phyloP scores from a whole-genome alignment of 2,113 vertebrate species.

The Lethenteron camtschaticum region DNA sequence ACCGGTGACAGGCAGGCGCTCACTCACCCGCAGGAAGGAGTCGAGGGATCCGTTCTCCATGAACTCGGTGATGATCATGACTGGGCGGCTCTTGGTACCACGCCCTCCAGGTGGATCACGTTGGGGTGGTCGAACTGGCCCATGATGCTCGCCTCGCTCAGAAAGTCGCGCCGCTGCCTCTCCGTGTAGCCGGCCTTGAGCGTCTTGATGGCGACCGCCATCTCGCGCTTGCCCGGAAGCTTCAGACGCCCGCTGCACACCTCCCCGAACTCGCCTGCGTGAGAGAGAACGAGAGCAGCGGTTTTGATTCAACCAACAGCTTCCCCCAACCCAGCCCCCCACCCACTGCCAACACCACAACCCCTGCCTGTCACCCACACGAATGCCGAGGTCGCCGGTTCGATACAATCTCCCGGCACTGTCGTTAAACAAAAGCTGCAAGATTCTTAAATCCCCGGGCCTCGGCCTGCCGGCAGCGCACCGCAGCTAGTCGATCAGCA shows the following conservation, averaged over 20 bases:
- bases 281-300: background rate
- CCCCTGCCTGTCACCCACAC: background rate
- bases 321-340: no score
- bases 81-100: slow-evolving; percentile 91
- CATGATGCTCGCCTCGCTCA: slow-evolving; percentile 96
- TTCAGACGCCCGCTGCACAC: slow-evolving; percentile 93
- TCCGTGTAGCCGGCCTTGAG: slow-evolving; percentile 83
- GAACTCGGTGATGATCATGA: slow-evolving; percentile 97
- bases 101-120: slow-evolving; percentile 81
- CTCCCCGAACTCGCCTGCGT: slow-evolving; percentile 83
- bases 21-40: slow-evolving; percentile 74
- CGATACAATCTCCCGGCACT: background rate
- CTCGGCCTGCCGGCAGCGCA: no score
- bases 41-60: slow-evolving; percentile 96
- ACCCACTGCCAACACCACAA: background rate
- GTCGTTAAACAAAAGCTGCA: no score
- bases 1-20: background rate
- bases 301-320: background rate
- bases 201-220: slow-evolving; percentile 90
- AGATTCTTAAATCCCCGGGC: no score
- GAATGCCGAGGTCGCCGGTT: slow-evolving; percentile 1
- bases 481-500: no score
- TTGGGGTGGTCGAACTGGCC: slow-evolving; percentile 96
- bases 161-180: slow-evolving; percentile 82
- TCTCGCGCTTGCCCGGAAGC: slow-evolving; percentile 74